These are phyloP conservation scores for Andinoacara biseriatus DNA, from an alignment of 2,113 vertebrate genomes.

Conservation along the genomic window DNA sequence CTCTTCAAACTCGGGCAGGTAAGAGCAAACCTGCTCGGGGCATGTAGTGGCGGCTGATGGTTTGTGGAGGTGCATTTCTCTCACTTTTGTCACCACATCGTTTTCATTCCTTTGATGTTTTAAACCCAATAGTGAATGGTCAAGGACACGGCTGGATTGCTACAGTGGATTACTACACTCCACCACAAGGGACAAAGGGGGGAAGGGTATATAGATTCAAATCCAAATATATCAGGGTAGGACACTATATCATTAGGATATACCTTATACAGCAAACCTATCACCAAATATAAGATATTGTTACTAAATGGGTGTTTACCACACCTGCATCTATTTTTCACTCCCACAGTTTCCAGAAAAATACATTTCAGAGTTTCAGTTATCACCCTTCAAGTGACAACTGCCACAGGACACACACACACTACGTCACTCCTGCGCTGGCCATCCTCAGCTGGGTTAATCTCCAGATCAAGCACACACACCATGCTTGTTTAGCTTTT, in stretches of 20 bases:
- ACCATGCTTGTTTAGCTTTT: conserved; percentile 61
- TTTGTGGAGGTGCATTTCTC: conserved; percentile 57
- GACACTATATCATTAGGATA: conserved; percentile 14
- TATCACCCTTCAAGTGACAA: conserved; percentile 57
- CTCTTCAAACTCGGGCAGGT: conserved; percentile 42
- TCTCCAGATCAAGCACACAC: conserved; percentile 75
- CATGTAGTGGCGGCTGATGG: conserved; percentile 36
- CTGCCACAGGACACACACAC: conserved; percentile 56
- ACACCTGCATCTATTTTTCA: conserved; percentile 1
- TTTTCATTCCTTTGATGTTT: conserved; percentile 75
- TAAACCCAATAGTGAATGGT: conserved; percentile 63
- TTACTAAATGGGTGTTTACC: conserved; percentile 24
- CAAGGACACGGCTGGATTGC: conserved; percentile 65
- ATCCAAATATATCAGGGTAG: conserved; percentile 31
- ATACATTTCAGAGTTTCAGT: conserved; percentile 36
- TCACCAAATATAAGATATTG: background rate
- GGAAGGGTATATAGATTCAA: conserved; percentile 21
- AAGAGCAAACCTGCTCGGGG: conserved; percentile 53
- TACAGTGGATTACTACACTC: conserved; percentile 67
- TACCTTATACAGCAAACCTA: background rate
- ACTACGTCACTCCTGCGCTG: conserved; percentile 26
- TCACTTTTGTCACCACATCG: conserved; percentile 70
- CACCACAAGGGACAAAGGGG: conserved; percentile 22
- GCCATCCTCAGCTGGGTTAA: conserved; percentile 71
- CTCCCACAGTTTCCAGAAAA: conserved; percentile 15